These are phyloP conservation scores for Eudyptes chrysolophus DNA, from an alignment of 2,113 vertebrate species.

Conservation along the genomic window DNA sequence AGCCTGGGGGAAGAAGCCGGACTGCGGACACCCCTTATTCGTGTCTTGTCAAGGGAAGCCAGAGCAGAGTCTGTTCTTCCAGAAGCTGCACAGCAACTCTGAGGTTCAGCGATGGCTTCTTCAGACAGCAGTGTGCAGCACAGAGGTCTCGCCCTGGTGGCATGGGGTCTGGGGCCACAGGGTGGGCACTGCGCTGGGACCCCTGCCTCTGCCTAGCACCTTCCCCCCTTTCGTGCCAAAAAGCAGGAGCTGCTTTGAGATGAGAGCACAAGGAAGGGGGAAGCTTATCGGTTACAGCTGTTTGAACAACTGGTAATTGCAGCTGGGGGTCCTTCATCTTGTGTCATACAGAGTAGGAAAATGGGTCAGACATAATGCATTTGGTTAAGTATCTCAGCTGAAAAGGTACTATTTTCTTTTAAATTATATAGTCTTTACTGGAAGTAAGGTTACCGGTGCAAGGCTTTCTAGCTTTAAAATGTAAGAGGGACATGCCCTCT, in stretches of 20 bases:
- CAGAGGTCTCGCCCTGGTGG: background rate
- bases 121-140: accelerated
- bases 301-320: conserved; percentile 45
- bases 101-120: background rate
- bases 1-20: background rate
- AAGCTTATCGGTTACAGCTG: conserved; percentile 24
- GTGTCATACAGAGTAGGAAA: conserved; percentile 52
- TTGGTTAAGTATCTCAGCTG: conserved; percentile 73
- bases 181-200: background rate
- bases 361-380: conserved; percentile 65
- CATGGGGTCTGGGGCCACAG: accelerated
- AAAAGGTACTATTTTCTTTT: conserved; percentile 76
- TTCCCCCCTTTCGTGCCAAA: background rate
- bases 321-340: conserved; percentile 35
- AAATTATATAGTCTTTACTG: conserved; percentile 67
- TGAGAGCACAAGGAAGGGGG: background rate
- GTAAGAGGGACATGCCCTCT: conserved; percentile 73
- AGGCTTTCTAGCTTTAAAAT: conserved; percentile 67
- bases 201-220: background rate
- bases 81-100: background rate
- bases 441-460: conserved; percentile 65
- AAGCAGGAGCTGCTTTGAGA: background rate
- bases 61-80: background rate
- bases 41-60: background rate
- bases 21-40: no score